Conservation (phyloP, 1,140 invertebrate genomes). For the Meteorus sp. region DNA sequence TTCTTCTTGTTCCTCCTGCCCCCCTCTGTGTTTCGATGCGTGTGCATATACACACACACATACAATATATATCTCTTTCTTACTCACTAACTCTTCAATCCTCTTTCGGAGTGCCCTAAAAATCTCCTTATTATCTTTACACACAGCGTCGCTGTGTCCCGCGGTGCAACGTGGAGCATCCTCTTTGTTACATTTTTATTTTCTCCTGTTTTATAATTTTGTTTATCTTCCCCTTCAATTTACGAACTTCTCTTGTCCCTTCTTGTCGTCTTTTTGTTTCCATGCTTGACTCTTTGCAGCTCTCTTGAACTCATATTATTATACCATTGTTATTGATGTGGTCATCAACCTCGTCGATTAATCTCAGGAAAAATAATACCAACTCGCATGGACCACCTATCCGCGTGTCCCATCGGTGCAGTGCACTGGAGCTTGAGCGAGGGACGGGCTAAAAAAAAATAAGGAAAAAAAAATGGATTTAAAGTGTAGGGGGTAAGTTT, state of each 20-base stretch:
- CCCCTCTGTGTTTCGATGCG: constrained; percentile 6
- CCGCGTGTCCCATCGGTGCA: too few relatives aligned
- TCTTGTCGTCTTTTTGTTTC: neutral
- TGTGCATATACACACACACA: too few relatives aligned
- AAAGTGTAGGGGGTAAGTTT: neutral
- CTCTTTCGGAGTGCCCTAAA: constrained; percentile 24
- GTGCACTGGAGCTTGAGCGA: neutral
- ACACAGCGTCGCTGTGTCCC: constrained; percentile 8
- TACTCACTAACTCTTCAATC: neutral
- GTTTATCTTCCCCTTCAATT: too few relatives aligned
- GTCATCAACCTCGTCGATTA: constrained; percentile 7
- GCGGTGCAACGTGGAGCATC: neutral
- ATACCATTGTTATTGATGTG: constrained; percentile 11
- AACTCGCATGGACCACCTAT: too few relatives aligned
- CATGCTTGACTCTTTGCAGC: neutral
- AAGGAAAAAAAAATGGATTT: neutral
- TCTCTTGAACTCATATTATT: too few relatives aligned
- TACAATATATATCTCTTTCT: constrained; percentile 2
- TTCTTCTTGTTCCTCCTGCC: constrained; percentile 5
- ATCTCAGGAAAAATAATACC: too few relatives aligned
- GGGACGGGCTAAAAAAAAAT: neutral
- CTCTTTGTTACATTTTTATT: neutral
- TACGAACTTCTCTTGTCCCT: neutral
- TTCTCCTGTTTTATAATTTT: neutral
- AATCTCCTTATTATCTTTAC: constrained; percentile 24